A percentile compares a stretch with the other conserved stretches of the same genome.
These are phyloP conservation scores for Polymixis flavicincta DNA, from an alignment of 2,888 invertebrate genomes.

Conservation along the genomic window DNA sequence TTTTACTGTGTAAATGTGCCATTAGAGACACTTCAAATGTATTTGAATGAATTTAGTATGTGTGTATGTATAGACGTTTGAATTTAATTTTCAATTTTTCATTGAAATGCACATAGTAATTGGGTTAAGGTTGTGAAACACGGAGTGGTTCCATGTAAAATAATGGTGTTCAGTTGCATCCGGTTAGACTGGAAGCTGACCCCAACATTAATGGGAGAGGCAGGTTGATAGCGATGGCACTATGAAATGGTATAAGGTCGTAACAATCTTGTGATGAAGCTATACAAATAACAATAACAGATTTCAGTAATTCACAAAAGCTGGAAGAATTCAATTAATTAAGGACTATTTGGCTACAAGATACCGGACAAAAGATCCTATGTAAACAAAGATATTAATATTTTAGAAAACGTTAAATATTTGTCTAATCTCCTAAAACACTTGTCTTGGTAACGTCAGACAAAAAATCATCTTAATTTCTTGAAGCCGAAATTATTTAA, in stretches of 20 bases:
- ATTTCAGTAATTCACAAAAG: not conserved
- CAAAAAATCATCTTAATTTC: constrained; percentile 37
- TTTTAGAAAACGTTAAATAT: constrained; percentile 29
- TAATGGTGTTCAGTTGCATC: too few species aligned
- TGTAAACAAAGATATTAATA: constrained; percentile 29
- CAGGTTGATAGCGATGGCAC: too few species aligned
- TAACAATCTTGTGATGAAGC: not conserved
- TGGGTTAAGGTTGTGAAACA: too few species aligned
- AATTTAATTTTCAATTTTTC: too few species aligned
- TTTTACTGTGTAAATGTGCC: too few species aligned
- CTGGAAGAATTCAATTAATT: constrained; percentile 18
- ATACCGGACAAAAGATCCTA: constrained; percentile 10
- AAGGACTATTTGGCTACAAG: constrained; percentile 9
- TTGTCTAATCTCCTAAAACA: constrained; percentile 36
- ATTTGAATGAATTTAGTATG: too few species aligned
- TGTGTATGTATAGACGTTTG: too few species aligned
- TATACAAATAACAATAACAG: not conserved
- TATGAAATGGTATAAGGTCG: not conserved
- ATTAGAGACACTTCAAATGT: too few species aligned
- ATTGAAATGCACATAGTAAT: too few species aligned
- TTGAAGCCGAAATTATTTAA: constrained; percentile 26
- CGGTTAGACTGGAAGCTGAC: too few species aligned
- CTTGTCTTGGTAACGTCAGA: constrained; percentile 38
- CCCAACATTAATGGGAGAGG: too few species aligned
- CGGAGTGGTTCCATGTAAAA: too few species aligned